Percentiles rank a stretch among this genome's conserved stretches.
Conservation (phyloP, 2,888 invertebrate genomes). For the Sphaeridia pumilis region DNA sequence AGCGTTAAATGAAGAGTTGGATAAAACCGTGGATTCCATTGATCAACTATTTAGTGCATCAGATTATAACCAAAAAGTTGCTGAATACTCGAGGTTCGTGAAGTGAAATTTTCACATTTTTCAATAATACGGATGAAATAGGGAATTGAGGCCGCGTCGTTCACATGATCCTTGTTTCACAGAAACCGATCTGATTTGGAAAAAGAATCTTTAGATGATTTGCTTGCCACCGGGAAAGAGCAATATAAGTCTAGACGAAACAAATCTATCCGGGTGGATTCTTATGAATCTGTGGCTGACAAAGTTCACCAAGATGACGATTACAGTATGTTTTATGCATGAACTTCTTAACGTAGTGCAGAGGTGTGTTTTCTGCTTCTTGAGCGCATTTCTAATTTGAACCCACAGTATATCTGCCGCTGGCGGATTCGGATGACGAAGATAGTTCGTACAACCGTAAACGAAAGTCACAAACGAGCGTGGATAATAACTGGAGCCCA, state of each 20-base stretch:
- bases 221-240: slow-evolving; percentile 64
- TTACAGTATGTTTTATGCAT: slow-evolving; percentile 58
- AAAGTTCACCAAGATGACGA: slow-evolving; percentile 78
- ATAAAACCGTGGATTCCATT: slow-evolving; percentile 58
- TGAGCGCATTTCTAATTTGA: no score
- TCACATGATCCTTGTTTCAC: slow-evolving; percentile 40
- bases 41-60: slow-evolving; percentile 73
- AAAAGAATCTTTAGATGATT: slow-evolving; percentile 67
- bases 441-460: slow-evolving; percentile 38
- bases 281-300: slow-evolving; percentile 45
- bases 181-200: slow-evolving; percentile 55
- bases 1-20: slow-evolving; percentile 32
- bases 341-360: neutral
- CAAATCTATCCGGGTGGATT: slow-evolving; percentile 9
- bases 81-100: slow-evolving; percentile 10
- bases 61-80: slow-evolving; percentile 46
- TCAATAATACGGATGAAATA: slow-evolving; percentile 40
- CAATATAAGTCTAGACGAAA: slow-evolving; percentile 13
- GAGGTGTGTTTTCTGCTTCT: no score
- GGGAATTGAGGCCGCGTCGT: slow-evolving; percentile 63
- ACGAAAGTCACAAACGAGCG: slow-evolving; percentile 24
- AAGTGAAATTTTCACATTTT: neutral
- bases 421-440: slow-evolving; percentile 63
- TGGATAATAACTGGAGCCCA: slow-evolving; percentile 74
- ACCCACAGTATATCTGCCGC: slow-evolving; percentile 45